Percentiles rank a stretch among this genome's conserved stretches.
Conservation (phyloP, 1,140 invertebrate genomes). For the Patella vulgata region DNA sequence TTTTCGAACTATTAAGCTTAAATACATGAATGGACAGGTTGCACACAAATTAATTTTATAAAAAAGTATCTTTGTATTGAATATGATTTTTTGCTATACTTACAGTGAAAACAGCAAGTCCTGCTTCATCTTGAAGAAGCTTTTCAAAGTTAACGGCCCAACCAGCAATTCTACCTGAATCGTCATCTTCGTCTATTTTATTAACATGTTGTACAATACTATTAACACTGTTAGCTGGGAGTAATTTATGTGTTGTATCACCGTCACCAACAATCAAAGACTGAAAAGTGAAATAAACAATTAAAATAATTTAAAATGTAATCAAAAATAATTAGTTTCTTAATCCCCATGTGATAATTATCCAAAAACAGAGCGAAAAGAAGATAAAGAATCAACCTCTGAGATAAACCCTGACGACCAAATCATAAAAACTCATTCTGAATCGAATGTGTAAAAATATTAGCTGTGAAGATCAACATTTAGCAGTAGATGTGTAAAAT, state of each 20-base stretch:
- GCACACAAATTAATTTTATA: too few relatives aligned
- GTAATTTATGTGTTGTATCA: slow-evolving; percentile 36
- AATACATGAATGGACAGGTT: background rate
- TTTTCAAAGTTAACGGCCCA: slow-evolving; percentile 93
- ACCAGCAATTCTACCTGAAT: slow-evolving; percentile 55
- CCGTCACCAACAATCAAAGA: slow-evolving; percentile 49
- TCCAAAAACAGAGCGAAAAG: background rate
- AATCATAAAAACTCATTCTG: slow-evolving; percentile 2
- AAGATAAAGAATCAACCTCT: background rate
- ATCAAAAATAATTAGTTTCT: background rate
- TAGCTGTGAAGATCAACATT: background rate
- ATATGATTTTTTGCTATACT: slow-evolving; percentile 68
- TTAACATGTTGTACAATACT: slow-evolving; percentile 35
- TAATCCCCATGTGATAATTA: background rate
- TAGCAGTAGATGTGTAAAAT: too few relatives aligned
- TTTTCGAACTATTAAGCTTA: background rate
- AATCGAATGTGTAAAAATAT: background rate
- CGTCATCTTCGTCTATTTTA: slow-evolving; percentile 33
- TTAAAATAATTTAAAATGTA: background rate
- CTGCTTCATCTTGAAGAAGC: slow-evolving; percentile 85
- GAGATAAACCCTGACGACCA: background rate
- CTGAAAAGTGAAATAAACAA: slow-evolving; percentile 40
- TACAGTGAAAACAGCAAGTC: slow-evolving; percentile 89
- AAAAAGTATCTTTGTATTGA: too few relatives aligned
- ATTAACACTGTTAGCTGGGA: slow-evolving; percentile 55